Base-by-base conservation (phyloP, 2,888 invertebrate species). In the Hanleya hanleyi region DNA sequence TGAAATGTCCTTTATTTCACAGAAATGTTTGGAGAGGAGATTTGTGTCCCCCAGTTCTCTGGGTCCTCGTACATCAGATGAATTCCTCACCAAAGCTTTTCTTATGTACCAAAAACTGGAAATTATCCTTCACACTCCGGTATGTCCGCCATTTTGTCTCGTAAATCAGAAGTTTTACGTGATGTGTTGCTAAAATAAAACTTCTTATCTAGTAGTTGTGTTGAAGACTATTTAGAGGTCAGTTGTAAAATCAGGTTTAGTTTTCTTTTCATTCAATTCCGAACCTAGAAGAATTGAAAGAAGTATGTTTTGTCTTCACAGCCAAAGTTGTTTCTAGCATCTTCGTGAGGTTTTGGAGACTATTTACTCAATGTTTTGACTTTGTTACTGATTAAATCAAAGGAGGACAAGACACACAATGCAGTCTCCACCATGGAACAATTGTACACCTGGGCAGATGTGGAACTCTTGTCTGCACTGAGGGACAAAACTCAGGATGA, bases 101-200 rank as follows among this genome's bases (percentile, higher is more conserved):
- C 70, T 73, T 35, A 50, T 77, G 26, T 75, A 81, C 29, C 76
- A 77, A 22, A 71, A 75, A 26, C 49, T 79, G 37, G 67, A 66
- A 22, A 64, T 81, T 12, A 35, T 79, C 7, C 70, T 81, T 12
- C 77, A 81, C 33, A 61, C 66, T 49, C 37, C 41, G 12, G 77
- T 77, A 67, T 41, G 71, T 64, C 1, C n/a, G 64, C 4, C 57
- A n/a, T n/a, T n/a, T n/a, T n/a, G n/a, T n/a, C n/a, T n/a, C n/a
- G n/a, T n/a, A n/a, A n/a, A n/a, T n/a, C n/a, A n/a, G n/a, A n/a
- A n/a, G n/a, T n/a, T n/a, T n/a, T n/a, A n/a, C n/a, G n/a, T n/a
- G n/a, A n/a, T n/a, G n/a, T n/a, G n/a, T n/a, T n/a, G n/a, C n/a
- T n/a, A n/a, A n/a, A n/a, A n/a, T n/a, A n/a, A n/a, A n/a, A n/a